These are phyloP conservation scores for Sceliomorpha sp. DNA, from an alignment of 2,888 invertebrate species.

Conservation along the genomic window DNA sequence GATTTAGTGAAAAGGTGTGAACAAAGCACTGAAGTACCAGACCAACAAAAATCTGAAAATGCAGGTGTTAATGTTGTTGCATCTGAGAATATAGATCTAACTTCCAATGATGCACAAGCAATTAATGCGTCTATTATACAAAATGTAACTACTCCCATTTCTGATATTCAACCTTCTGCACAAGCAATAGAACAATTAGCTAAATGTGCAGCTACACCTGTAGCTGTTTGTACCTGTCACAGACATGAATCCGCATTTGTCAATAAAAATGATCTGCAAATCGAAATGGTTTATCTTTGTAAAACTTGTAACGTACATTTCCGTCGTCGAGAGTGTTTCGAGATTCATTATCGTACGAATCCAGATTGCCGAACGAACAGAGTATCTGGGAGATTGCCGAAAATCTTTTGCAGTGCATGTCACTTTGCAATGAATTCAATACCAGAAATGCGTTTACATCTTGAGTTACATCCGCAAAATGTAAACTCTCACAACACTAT, in stretches of 20 bases:
- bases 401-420: slow-evolving; percentile 69
- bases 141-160: neutral
- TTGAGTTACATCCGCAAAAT: slow-evolving; percentile 64
- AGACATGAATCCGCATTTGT: slow-evolving; percentile 36
- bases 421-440: slow-evolving; percentile 58
- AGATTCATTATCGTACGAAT: slow-evolving; percentile 65
- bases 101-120: neutral
- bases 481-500: slow-evolving; percentile 53
- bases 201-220: neutral
- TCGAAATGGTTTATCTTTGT: slow-evolving; percentile 72
- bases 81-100: too few species aligned
- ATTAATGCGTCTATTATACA: neutral
- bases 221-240: slow-evolving; percentile 69
- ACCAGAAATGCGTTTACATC: slow-evolving; percentile 65
- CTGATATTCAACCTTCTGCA: too few species aligned
- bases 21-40: too few species aligned
- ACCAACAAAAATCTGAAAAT: neutral
- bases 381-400: slow-evolving; percentile 57
- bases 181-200: too few species aligned
- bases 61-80: too few species aligned
- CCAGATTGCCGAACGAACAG: slow-evolving; percentile 52
- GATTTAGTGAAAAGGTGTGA: neutral
- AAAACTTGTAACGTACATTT: slow-evolving; percentile 67
- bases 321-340: slow-evolving; percentile 70
- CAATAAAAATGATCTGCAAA: slow-evolving; percentile 59